A percentile compares a stretch with the other conserved stretches of the same genome.
Evolutionary conservation across 2,113 vertebrate genomes (phyloP).

Genomic region (Corapipo altera): DNA sequence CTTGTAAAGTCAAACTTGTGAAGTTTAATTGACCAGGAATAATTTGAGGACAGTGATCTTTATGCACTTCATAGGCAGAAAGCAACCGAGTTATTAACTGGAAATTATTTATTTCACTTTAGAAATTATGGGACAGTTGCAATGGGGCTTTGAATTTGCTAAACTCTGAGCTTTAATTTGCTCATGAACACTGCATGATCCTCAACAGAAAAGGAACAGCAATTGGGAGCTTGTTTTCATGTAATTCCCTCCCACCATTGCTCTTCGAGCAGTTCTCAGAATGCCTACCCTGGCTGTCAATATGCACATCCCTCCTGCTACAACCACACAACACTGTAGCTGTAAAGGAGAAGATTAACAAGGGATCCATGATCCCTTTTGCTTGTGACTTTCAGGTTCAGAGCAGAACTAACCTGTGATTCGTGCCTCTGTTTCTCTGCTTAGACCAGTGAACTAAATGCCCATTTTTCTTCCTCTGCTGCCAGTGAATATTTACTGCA

Average conservation of each 20-base stretch:
- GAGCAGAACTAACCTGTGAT: slow-evolving; percentile 27
- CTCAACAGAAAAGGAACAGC: neutral
- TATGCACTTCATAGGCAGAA: slow-evolving; percentile 8
- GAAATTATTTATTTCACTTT: slow-evolving; percentile 44
- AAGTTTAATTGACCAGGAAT: slow-evolving; percentile 59
- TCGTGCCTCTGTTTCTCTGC: slow-evolving; percentile 1
- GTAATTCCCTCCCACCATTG: neutral
- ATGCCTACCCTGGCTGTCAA: neutral
- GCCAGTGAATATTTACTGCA: neutral
- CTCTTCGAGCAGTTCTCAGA: neutral
- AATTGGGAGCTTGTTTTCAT: slow-evolving; percentile 8
- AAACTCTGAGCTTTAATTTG: neutral
- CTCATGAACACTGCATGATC: neutral
- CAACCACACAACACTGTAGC: neutral
- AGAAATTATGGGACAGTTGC: slow-evolving; percentile 3
- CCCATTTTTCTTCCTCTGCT: neutral
- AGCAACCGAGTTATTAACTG: neutral
- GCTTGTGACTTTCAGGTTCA: slow-evolving; percentile 10
- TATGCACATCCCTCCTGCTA: neutral
- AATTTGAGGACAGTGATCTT: slow-evolving; percentile 39
- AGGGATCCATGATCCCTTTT: neutral
- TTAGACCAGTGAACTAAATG: neutral
- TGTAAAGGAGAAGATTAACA: slow-evolving; percentile 14
- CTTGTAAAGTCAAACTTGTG: slow-evolving; percentile 41
- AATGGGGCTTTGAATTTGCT: neutral